Conservation (phyloP, 1,140 invertebrate genomes). For the Leptinotarsa defecta region DNA sequence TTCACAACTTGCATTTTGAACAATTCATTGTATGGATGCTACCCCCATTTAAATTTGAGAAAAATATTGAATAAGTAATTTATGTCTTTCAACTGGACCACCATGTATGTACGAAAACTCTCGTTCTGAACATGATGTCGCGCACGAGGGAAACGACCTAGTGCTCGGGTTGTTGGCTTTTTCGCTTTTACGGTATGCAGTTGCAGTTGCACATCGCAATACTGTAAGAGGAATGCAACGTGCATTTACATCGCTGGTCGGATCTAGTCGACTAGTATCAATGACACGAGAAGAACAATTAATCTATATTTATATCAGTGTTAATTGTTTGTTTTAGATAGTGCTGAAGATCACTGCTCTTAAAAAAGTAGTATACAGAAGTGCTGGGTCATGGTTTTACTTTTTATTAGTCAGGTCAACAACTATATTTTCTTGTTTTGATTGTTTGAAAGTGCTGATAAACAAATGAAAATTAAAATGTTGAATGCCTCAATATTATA, state of each 20-base stretch:
- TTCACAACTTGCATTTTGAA: too few species aligned
- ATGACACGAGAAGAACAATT: constrained; percentile 1
- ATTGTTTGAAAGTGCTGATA: too few species aligned
- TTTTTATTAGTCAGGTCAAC: background rate
- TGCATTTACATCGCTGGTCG: background rate
- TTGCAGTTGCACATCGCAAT: background rate
- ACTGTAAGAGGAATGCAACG: background rate
- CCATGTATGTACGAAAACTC: background rate
- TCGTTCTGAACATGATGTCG: background rate
- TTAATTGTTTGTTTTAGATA: background rate
- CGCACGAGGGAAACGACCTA: constrained; percentile 31
- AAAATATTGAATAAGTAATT: too few species aligned
- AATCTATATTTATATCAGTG: constrained; percentile 4
- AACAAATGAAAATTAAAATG: too few species aligned
- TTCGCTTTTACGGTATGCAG: constrained; percentile 10
- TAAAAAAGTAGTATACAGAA: background rate
- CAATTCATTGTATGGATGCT: too few species aligned
- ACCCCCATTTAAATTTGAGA: too few species aligned
- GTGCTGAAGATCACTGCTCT: background rate
- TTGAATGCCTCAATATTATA: too few species aligned
- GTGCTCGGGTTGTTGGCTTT: constrained; percentile 29
- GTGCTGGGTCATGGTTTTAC: background rate
- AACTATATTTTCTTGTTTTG: background rate
- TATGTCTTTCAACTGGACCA: background rate
- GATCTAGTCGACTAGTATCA: background rate